phyloP scores from a whole-genome alignment of 2,113 vertebrate species.

The Rhineura floridana region DNA sequence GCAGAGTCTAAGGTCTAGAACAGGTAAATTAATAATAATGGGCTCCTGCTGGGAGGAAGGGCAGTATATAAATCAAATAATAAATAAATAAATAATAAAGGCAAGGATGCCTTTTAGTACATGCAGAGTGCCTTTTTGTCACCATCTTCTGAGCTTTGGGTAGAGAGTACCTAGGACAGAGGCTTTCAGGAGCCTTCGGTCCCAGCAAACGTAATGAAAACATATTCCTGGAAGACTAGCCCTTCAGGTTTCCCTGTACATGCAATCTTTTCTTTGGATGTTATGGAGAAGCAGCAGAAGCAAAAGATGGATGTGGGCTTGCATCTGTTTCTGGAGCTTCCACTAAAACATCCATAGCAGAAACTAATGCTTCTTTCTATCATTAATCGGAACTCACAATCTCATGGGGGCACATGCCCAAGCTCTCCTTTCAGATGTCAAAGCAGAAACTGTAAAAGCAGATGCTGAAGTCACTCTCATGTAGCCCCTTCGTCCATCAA shows the following conservation, averaged over 20 bases:
- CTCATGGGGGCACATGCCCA: background rate
- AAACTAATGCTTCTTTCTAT: background rate
- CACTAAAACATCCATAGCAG: background rate
- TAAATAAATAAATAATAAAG: background rate
- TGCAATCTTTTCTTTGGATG: background rate
- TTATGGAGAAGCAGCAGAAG: background rate
- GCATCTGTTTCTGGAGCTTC: background rate
- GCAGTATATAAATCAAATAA: too few species aligned
- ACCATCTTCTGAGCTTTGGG: background rate
- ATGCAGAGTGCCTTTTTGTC: background rate
- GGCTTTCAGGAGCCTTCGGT: background rate
- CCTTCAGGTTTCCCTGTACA: too few species aligned
- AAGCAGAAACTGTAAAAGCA: background rate
- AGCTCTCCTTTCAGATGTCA: background rate
- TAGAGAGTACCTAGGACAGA: background rate
- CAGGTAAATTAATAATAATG: background rate
- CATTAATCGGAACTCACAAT: background rate
- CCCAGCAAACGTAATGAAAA: too few species aligned
- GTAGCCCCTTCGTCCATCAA: background rate
- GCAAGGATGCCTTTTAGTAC: background rate
- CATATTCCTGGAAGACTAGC: background rate
- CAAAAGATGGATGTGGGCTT: too few species aligned
- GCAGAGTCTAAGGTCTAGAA: background rate
- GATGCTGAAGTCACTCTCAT: background rate
- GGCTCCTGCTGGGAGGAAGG: too few species aligned